Evolutionary conservation across 2,888 invertebrate species (phyloP).

Genomic region (Automeris io): DNA sequence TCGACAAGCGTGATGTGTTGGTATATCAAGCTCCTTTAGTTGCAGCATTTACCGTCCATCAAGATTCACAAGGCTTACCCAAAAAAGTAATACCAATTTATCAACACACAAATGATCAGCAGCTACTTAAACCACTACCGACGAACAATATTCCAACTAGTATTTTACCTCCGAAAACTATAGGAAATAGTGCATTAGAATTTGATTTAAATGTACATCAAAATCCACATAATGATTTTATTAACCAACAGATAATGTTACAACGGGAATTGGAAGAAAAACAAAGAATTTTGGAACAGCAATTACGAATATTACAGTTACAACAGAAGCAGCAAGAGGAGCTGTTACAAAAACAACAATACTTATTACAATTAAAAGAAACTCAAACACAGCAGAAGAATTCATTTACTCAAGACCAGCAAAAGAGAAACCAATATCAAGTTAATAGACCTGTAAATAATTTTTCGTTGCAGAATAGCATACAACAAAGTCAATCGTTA

Average conservation of each 20-base stretch:
- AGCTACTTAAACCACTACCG: conserved; percentile 28
- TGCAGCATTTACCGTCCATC: conserved; percentile 90
- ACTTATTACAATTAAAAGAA: conserved; percentile 71
- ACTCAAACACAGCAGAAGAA: conserved; percentile 49
- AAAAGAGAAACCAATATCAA: conserved; percentile 45
- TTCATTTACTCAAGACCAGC: conserved; percentile 21
- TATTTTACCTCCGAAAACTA: conserved; percentile 26
- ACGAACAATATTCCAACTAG: conserved; percentile 27
- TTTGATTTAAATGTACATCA: conserved; percentile 24
- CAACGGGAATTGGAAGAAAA: conserved; percentile 79
- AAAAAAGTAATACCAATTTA: conserved; percentile 86
- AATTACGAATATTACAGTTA: conserved; percentile 79
- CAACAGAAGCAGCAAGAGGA: conserved; percentile 84
- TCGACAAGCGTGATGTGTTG: conserved; percentile 83
- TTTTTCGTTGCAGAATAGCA: conserved; percentile 48
- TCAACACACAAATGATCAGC: conserved; percentile 56
- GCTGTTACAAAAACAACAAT: conserved; percentile 80
- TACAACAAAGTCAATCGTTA: conserved; percentile 39
- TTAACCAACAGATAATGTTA: conserved; percentile 53
- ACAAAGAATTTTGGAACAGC: conserved; percentile 82
- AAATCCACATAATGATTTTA: conserved; percentile 38
- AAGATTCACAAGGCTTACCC: conserved; percentile 87
- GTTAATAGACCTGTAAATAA: conserved; percentile 45
- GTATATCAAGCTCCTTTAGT: conserved; percentile 89
- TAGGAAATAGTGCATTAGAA: conserved; percentile 18